phyloP scores from a whole-genome alignment of 2,888 invertebrate species.

The Anarsia innoxiella region DNA sequence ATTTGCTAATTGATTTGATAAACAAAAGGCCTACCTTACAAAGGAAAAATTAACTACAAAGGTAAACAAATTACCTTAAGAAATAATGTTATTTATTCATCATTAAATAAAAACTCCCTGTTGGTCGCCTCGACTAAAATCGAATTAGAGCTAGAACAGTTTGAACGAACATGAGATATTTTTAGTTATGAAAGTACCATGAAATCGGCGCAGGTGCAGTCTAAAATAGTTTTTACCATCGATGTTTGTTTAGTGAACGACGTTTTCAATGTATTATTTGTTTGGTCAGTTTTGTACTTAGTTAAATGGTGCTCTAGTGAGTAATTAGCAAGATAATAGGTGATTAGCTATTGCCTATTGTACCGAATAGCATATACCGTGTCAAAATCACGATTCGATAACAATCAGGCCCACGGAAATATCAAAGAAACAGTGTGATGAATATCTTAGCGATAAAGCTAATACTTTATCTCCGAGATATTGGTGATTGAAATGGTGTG shows the following conservation, averaged over 20 bases:
- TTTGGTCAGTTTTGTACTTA: slow-evolving; percentile 47
- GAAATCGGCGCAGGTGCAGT: slow-evolving; percentile 23
- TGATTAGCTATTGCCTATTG: too few species aligned
- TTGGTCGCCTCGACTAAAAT: too few species aligned
- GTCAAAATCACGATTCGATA: too few species aligned
- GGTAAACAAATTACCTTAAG: too few species aligned
- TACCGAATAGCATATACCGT: too few species aligned
- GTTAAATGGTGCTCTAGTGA: too few species aligned
- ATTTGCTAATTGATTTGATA: too few species aligned
- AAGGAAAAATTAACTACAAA: too few species aligned
- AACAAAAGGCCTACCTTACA: too few species aligned
- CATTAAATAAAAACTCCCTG: too few species aligned
- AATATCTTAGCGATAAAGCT: not conserved
- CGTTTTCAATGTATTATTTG: slow-evolving; percentile 30
- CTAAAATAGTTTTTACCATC: slow-evolving; percentile 28
- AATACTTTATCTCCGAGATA: not conserved
- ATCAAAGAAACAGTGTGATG: slow-evolving; percentile 9
- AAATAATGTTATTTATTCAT: too few species aligned
- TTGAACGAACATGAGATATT: slow-evolving; percentile 31
- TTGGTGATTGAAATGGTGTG: slow-evolving; percentile 1
- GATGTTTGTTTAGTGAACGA: slow-evolving; percentile 37
- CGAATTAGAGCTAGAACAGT: slow-evolving; percentile 11
- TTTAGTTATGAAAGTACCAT: slow-evolving; percentile 28
- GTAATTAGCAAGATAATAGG: too few species aligned
- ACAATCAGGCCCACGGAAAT: slow-evolving; percentile 9